These are phyloP conservation scores for Galerucella pusilla DNA, from an alignment of 2,888 invertebrate genomes.

Conservation along the genomic window DNA sequence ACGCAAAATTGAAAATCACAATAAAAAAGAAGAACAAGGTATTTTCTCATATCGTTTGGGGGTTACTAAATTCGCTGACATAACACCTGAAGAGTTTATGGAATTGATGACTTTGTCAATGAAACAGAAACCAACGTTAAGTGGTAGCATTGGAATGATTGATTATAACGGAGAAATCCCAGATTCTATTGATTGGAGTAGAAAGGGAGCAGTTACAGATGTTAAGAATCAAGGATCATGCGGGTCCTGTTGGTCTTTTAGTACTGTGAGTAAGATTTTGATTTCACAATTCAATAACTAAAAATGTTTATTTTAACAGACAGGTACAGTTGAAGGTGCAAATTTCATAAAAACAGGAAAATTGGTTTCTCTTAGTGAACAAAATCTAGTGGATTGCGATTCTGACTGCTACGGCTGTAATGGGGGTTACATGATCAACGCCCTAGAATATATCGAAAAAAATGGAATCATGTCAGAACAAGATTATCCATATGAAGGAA, in stretches of 20 bases:
- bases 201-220: constrained; percentile 46
- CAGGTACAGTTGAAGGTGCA: constrained; percentile 45
- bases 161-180: constrained; percentile 34
- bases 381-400: constrained; percentile 49
- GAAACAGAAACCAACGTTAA: constrained; percentile 1
- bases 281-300: constrained; percentile 5
- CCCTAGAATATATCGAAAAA: constrained; percentile 45
- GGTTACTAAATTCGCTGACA: constrained; percentile 47
- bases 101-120: constrained; percentile 19
- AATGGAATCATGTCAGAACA: constrained; percentile 47
- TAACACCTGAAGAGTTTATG: constrained; percentile 45
- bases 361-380: constrained; percentile 46
- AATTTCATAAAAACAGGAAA: constrained; percentile 40
- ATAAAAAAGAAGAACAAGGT: constrained; percentile 27
- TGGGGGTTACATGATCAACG: constrained; percentile 41
- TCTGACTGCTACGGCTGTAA: constrained; percentile 37
- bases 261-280: constrained; percentile 43
- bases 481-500: constrained; percentile 47
- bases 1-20: constrained; percentile 25
- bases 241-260: constrained; percentile 50
- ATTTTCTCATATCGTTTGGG: constrained; percentile 20
- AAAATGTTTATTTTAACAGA: constrained; percentile 26
- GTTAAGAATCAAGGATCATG: constrained; percentile 50
- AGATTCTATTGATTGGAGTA: constrained; percentile 48
- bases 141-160: not conserved